Evolutionary conservation across 2,888 invertebrate species (phyloP).

Genomic region (Thyatira batis): DNA sequence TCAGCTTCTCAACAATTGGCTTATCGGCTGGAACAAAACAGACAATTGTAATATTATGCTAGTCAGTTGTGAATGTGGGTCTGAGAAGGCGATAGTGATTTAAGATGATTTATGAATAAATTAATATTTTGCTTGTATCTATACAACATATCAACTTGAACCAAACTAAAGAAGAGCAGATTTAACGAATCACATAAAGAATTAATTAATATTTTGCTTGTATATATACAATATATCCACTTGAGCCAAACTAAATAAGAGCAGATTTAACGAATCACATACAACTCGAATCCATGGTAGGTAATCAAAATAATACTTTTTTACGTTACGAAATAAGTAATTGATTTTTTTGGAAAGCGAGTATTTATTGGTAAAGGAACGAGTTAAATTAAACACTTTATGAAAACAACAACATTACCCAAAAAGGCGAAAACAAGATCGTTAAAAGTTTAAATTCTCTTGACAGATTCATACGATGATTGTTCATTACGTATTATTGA

Average conservation of each 20-base stretch:
- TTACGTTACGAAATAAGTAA: neutral
- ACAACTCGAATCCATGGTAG: too few relatives aligned
- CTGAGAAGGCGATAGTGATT: too few relatives aligned
- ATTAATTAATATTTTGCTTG: too few relatives aligned
- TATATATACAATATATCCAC: too few relatives aligned
- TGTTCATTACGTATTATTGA: neutral
- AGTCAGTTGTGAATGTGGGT: too few relatives aligned
- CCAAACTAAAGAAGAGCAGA: too few relatives aligned
- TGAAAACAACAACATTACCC: neutral
- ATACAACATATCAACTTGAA: too few relatives aligned
- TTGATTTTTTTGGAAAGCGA: neutral
- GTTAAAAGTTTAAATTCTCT: neutral
- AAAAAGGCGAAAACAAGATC: neutral
- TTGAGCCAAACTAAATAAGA: too few relatives aligned
- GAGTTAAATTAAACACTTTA: neutral
- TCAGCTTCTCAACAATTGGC: slow-evolving; percentile 69
- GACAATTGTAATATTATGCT: slow-evolving; percentile 8
- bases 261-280: too few relatives aligned
- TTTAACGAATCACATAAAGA: too few relatives aligned
- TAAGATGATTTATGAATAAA: too few relatives aligned
- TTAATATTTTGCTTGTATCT: too few relatives aligned
- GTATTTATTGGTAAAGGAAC: neutral
- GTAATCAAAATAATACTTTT: neutral
- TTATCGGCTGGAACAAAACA: slow-evolving; percentile 63
- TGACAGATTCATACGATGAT: neutral